A percentile compares a stretch with the other conserved stretches of the same genome.
Conservation (phyloP, 2,888 invertebrate genomes). For the Apamea sordens region DNA sequence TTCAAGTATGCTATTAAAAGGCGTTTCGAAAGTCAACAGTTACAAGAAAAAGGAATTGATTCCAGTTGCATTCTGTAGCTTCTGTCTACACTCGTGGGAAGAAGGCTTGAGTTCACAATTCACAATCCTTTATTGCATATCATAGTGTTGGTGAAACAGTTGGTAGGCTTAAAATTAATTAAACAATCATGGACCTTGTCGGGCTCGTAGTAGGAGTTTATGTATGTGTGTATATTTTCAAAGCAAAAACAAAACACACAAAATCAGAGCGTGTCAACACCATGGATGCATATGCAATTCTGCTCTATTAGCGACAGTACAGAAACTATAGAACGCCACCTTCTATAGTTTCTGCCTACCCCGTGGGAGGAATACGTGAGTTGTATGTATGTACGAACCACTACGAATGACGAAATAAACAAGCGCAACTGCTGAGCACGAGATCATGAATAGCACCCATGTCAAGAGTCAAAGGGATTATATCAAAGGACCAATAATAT, state of each 20-base stretch:
- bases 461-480: not conserved
- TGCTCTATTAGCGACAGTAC: conserved; percentile 36
- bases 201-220: too few species aligned
- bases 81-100: not conserved
- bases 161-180: not conserved
- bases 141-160: not conserved
- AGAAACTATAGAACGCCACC: too few species aligned
- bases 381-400: not conserved
- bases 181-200: not conserved
- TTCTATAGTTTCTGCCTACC: not conserved
- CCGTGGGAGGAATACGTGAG: not conserved
- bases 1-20: not conserved
- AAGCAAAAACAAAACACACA: not conserved
- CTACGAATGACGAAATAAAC: too few species aligned
- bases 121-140: not conserved
- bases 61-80: not conserved
- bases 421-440: not conserved
- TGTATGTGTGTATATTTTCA: not conserved
- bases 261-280: conserved; percentile 1
- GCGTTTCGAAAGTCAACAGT: not conserved
- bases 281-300: conserved; percentile 10
- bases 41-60: not conserved
- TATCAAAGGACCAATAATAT: not conserved
- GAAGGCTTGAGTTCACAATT: too few species aligned
- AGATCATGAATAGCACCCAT: not conserved